Evolutionary conservation across 2,797 vertebrate genomes (phyloP).

Genomic region (Calcarius lapponicus): DNA sequence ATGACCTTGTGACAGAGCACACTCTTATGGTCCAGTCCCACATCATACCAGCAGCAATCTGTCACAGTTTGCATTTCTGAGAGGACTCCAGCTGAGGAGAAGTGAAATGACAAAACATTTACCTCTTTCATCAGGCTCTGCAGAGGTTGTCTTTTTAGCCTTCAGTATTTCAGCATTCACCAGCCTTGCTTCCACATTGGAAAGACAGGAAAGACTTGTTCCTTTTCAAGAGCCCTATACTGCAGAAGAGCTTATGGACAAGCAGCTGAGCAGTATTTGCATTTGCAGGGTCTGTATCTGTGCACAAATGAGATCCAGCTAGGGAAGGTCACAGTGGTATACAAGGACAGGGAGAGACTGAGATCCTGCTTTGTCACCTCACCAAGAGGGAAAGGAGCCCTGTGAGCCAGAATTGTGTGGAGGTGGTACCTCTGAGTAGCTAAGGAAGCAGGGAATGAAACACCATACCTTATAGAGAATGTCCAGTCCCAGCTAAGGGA

Average conservation of each 20-base stretch:
- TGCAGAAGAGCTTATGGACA: neutral
- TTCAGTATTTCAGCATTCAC: neutral
- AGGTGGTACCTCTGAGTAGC: neutral
- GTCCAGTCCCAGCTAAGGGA: neutral
- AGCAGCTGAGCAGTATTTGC: neutral
- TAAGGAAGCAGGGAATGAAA: neutral
- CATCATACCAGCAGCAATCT: neutral
- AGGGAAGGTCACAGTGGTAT: neutral
- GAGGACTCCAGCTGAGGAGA: neutral
- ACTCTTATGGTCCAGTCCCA: neutral
- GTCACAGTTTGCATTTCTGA: neutral
- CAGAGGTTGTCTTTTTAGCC: neutral
- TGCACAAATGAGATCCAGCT: neutral
- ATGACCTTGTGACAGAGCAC: neutral
- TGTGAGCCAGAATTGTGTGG: neutral
- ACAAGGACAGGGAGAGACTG: neutral
- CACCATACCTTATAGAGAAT: neutral
- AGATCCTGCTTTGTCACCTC: neutral
- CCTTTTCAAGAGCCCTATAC: neutral
- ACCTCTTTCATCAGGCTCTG: neutral
- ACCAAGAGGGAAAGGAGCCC: neutral
- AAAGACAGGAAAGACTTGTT: neutral
- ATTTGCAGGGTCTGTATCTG: neutral
- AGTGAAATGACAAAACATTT: neutral
- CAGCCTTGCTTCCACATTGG: neutral